Percentiles rank a stretch among this genome's conserved stretches.
Evolutionary conservation across 2,888 invertebrate species (phyloP).

Genomic region (Creontiades dilutus): DNA sequence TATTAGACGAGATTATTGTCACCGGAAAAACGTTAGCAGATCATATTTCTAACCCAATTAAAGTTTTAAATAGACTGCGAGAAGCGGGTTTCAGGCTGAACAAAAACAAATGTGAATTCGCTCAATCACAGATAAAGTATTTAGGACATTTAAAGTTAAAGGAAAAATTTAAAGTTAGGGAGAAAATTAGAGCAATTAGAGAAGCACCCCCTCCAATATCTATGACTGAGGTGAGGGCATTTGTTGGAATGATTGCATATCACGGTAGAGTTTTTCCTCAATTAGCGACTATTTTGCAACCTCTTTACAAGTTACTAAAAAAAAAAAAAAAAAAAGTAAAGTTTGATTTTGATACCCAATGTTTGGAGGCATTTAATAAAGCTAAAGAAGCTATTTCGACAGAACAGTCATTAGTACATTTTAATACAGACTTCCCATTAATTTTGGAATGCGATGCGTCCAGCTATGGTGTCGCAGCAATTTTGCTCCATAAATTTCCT

Average conservation of each 20-base stretch:
- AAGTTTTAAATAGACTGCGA: no score
- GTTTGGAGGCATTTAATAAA: background rate
- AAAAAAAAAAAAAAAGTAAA: conserved; percentile 11
- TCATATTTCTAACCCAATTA: no score
- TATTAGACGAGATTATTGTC: no score
- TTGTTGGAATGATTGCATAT: no score
- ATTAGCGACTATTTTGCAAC: conserved; percentile 38
- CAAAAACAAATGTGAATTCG: no score
- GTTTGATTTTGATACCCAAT: conserved; percentile 21
- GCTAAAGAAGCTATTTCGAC: conserved; percentile 45
- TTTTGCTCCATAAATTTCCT: no score
- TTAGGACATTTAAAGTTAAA: conserved; percentile 18
- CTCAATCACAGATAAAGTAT: no score
- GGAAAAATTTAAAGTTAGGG: background rate
- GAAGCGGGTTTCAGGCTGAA: no score
- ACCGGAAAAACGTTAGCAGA: no score
- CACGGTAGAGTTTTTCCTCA: no score
- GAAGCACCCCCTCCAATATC: no score
- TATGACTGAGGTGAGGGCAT: no score
- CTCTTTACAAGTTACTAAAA: conserved; percentile 16
- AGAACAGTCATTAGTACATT: conserved; percentile 42
- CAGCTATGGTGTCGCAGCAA: background rate
- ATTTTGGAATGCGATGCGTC: conserved; percentile 54
- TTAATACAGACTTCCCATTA: conserved; percentile 14
- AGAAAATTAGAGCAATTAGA: conserved; percentile 27